Percentiles rank a stretch among this genome's conserved stretches.
Conservation (phyloP, 2,888 invertebrate species). For the Xanthorhoe designata region DNA sequence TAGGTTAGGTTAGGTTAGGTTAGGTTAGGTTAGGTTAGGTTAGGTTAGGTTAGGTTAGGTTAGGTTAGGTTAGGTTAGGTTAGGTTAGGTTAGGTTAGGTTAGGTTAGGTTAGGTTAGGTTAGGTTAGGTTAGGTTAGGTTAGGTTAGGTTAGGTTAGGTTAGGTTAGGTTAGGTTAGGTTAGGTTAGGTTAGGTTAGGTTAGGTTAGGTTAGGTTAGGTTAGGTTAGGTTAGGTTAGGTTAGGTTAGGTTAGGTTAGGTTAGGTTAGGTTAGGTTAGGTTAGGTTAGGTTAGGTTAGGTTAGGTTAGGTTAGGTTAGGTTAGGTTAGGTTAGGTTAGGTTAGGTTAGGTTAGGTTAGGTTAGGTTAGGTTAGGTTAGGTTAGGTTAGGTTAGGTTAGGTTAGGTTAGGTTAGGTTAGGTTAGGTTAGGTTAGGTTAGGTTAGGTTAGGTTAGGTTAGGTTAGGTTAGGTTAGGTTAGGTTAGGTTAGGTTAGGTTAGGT, state of each 20-base stretch:
- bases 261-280: conserved; percentile 42
- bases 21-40: conserved; percentile 38
- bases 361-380: conserved; percentile 41
- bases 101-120: conserved; percentile 33
- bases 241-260: conserved; percentile 40
- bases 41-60: conserved; percentile 38
- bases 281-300: conserved; percentile 42
- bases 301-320: conserved; percentile 42
- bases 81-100: conserved; percentile 38
- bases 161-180: conserved; percentile 44
- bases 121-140: conserved; percentile 35
- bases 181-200: conserved; percentile 44
- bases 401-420: conserved; percentile 41
- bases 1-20: conserved; percentile 38
- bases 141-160: conserved; percentile 42
- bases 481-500: conserved; percentile 43
- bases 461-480: conserved; percentile 43
- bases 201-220: conserved; percentile 41
- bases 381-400: conserved; percentile 41
- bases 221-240: conserved; percentile 43
- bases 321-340: conserved; percentile 41
- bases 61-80: conserved; percentile 37
- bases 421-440: conserved; percentile 41
- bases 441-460: conserved; percentile 43
- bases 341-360: conserved; percentile 41